These are phyloP conservation scores for Ethmia dodecea DNA, from an alignment of 2,888 invertebrate genomes.

Conservation along the genomic window DNA sequence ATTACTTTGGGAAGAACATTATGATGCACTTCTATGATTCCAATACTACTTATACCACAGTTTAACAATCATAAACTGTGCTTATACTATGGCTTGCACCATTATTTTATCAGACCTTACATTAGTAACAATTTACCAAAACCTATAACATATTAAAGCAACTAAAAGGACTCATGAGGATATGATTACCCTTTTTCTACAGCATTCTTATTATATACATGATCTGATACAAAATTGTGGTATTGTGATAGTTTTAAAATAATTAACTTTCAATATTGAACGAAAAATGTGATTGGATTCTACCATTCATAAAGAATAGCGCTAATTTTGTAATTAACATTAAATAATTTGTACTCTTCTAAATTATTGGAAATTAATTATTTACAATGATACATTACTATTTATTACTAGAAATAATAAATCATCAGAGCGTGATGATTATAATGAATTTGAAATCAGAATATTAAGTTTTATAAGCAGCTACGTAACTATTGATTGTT, in stretches of 20 bases:
- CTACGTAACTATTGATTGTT: slow-evolving; percentile 48
- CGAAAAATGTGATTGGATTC: slow-evolving; percentile 5
- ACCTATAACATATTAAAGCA: slow-evolving; percentile 18
- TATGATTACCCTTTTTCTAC: neutral
- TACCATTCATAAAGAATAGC: slow-evolving; percentile 31
- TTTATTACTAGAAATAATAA: slow-evolving; percentile 35
- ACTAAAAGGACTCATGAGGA: slow-evolving; percentile 7
- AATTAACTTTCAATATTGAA: slow-evolving; percentile 15
- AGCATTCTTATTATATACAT: slow-evolving; percentile 14
- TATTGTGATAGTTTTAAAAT: no score
- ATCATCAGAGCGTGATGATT: slow-evolving; percentile 31
- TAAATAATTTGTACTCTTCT: slow-evolving; percentile 72
- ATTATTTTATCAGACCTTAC: slow-evolving; percentile 57
- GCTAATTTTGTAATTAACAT: slow-evolving; percentile 45
- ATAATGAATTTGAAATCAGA: slow-evolving; percentile 13
- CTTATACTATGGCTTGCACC: slow-evolving; percentile 70
- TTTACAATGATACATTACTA: slow-evolving; percentile 47
- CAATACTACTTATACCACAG: slow-evolving; percentile 62
- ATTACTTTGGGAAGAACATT: no score
- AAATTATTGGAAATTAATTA: slow-evolving; percentile 65
- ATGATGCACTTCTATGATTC: slow-evolving; percentile 23
- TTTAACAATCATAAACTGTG: no score
- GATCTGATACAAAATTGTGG: no score
- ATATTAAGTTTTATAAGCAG: slow-evolving; percentile 35
- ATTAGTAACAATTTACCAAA: slow-evolving; percentile 39